Evolutionary conservation across 2,113 vertebrate genomes (phyloP).

Genomic region (Oriolus oriolus): DNA sequence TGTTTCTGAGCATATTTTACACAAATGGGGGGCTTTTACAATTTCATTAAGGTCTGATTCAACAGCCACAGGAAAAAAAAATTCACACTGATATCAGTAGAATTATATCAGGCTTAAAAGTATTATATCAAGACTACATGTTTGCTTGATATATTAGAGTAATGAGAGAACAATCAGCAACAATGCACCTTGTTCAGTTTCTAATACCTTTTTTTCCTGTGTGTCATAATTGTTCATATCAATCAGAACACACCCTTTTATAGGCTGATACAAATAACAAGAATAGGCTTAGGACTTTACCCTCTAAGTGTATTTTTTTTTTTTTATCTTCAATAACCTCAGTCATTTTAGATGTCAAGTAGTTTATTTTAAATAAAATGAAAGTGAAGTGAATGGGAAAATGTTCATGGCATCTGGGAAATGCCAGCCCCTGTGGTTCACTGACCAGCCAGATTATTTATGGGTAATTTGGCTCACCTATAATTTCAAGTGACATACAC

Average conservation of each 20-base stretch:
- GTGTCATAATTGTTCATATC: background rate
- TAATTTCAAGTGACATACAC: conserved; percentile 39
- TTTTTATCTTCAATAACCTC: background rate
- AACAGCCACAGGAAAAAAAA: background rate
- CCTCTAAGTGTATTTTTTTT: background rate
- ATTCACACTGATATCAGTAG: background rate
- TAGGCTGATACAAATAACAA: background rate
- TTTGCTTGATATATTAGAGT: background rate
- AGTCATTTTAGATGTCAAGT: background rate
- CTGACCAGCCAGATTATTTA: conserved; percentile 33
- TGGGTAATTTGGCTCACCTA: conserved; percentile 1
- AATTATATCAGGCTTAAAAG: background rate
- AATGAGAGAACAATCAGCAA: background rate
- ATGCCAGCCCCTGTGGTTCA: background rate
- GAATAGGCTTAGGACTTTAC: background rate
- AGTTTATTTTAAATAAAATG: conserved; percentile 30
- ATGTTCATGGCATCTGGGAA: background rate
- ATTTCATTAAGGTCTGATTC: background rate
- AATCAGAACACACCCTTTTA: background rate
- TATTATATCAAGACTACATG: accelerated
- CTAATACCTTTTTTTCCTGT: background rate
- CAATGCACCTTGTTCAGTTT: background rate
- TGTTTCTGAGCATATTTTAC: background rate
- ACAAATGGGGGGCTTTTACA: background rate
- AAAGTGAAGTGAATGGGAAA: conserved; percentile 30